A percentile compares a stretch with the other conserved stretches of the same genome.
These are phyloP conservation scores for Sialia sialis DNA, from an alignment of 2,113 vertebrate species.

Conservation along the genomic window DNA sequence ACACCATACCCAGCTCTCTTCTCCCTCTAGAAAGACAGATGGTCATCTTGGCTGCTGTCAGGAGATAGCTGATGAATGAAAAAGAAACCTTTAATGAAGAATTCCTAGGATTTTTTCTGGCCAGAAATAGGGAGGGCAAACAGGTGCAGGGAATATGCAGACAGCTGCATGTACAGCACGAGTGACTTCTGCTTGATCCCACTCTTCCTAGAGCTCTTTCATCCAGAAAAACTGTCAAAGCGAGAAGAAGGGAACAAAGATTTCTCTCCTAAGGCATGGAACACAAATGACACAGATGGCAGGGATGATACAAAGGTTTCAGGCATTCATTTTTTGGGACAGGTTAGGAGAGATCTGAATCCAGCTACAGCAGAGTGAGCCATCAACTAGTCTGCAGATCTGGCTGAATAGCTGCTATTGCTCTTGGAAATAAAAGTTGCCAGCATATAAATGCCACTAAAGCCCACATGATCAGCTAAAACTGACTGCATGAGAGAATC, in stretches of 20 bases:
- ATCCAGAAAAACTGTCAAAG: not conserved
- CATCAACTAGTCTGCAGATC: not conserved
- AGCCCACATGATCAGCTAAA: not conserved
- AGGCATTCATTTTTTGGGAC: not conserved
- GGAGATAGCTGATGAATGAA: not conserved
- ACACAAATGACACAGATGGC: not conserved
- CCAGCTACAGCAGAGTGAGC: not conserved
- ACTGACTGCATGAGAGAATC: not conserved
- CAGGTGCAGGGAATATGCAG: not conserved
- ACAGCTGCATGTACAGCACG: not conserved
- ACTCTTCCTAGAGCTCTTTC: not conserved
- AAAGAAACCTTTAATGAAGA: not conserved
- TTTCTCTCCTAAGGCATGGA: not conserved
- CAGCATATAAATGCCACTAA: not conserved
- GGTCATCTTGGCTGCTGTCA: not conserved
- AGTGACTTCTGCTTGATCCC: not conserved
- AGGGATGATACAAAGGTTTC: not conserved
- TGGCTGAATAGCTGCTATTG: not conserved
- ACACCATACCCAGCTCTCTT: not conserved
- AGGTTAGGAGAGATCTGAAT: not conserved
- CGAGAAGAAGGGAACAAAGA: not conserved
- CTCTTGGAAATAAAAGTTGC: not conserved
- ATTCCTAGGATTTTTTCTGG: not conserved
- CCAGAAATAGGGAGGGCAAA: not conserved
- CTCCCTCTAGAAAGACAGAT: not conserved